Base-by-base conservation (phyloP, 2,113 vertebrate species). In the Fulica atra region DNA sequence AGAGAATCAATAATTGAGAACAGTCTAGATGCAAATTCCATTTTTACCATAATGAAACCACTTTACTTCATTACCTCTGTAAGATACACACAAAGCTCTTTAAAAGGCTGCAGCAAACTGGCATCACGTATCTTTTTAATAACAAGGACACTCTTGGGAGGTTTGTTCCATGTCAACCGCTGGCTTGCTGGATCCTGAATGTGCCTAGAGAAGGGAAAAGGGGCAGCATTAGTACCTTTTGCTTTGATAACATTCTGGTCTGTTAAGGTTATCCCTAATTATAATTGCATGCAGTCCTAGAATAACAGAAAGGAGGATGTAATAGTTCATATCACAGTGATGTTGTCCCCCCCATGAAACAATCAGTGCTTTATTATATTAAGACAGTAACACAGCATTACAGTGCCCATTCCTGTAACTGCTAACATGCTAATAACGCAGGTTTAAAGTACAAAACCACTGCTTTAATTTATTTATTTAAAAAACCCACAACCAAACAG, bases 151-250 rank as follows among this genome's bases (percentile, higher is more conserved):
- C 99, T 99, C 98, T 99, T 99, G 5, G 99, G 99, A 65, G 99
- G 98, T 96, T 99, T 99, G 98, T 99, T 99, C 99, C 99, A 99
- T 0, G 99, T 99, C 96, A 99, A 97, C 96, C 98, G 98, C 97
- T 99, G 99, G 97, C 99, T 99, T 36, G 99, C 99, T 48, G 99
- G 99, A 94, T 99, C 99, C 98, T 99, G 99, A 93, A 99, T 99
- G 97, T 99, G 99, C 99, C 99, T 99, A 81, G 31, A 88, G 69
- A 81, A 16, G 0, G 26, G 14, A 46, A 23, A 48, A 3, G 48
- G 28, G 25, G 6, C 48, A 48, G 48, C 0, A 3, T 35, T 40
- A 70, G 3, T 50, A 26, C n/a, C 3, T 2, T 28, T 5, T 20
- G 19, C 10, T 48, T 16, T 71, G 46, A 33, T 25, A 73, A 54